Evolutionary conservation across 2,888 invertebrate species (phyloP).

Genomic region (Chymomyza fuscimana): DNA sequence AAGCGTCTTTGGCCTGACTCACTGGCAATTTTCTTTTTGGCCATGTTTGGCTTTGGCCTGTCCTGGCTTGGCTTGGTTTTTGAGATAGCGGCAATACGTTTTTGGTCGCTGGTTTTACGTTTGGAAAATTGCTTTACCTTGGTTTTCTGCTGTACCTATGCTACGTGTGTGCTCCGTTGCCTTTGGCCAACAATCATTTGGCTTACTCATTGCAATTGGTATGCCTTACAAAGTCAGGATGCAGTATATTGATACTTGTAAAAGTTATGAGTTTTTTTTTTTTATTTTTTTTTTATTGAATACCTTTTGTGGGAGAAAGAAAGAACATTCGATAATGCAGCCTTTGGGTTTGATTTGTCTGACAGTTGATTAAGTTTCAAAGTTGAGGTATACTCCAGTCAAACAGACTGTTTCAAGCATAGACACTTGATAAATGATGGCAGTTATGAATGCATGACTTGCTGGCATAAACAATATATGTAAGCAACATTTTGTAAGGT

Average conservation of each 20-base stretch:
- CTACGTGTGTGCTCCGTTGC: neutral
- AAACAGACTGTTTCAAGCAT: neutral
- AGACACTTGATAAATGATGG: neutral
- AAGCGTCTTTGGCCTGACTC: neutral
- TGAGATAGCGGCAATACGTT: neutral
- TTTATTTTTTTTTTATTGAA: no score
- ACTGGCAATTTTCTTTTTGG: constrained; percentile 9
- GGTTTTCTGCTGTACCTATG: neutral
- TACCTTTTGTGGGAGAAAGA: no score
- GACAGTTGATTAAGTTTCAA: neutral
- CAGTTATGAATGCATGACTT: neutral
- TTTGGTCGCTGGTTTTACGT: constrained; percentile 4
- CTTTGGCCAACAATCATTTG: neutral
- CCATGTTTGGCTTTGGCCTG: constrained; percentile 15
- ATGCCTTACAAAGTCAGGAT: neutral
- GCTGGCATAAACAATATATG: neutral
- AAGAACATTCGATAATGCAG: neutral
- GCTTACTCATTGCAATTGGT: neutral
- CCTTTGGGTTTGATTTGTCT: neutral
- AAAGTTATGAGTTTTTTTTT: neutral
- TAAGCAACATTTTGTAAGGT: no score
- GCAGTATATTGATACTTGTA: neutral
- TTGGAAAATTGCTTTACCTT: neutral
- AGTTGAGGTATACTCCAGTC: neutral
- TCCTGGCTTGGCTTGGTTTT: constrained; percentile 3